Evolutionary conservation across 2,888 invertebrate genomes (phyloP).

Genomic region (Ametastegia equiseti): DNA sequence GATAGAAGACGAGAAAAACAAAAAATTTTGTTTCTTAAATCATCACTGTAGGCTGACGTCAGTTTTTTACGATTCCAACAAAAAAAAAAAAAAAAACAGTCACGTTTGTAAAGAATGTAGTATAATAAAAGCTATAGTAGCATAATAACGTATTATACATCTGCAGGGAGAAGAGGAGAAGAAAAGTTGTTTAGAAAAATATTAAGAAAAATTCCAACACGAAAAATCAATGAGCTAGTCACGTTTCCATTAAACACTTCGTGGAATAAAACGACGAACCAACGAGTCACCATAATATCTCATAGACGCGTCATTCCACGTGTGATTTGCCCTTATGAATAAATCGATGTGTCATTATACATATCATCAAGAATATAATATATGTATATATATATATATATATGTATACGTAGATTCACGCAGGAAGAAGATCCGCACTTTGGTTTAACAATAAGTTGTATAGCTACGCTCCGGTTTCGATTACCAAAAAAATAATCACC

Average conservation of each 20-base stretch:
- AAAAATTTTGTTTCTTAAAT: no score
- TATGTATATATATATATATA: neutral
- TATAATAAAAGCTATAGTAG: no score
- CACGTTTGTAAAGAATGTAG: neutral
- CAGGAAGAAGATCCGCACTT: no score
- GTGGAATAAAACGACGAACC: slow-evolving; percentile 12
- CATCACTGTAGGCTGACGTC: no score
- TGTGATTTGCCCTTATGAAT: neutral
- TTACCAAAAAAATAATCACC: no score
- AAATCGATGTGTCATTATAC: neutral
- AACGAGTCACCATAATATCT: neutral
- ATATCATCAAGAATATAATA: neutral
- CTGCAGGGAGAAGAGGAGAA: neutral
- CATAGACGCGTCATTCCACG: neutral
- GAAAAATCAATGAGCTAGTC: neutral
- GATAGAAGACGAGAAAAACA: no score
- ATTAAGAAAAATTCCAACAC: neutral
- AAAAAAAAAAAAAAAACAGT: neutral
- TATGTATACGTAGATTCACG: no score
- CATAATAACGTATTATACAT: no score
- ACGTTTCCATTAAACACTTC: neutral
- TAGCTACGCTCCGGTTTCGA: no score
- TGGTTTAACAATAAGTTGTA: no score
- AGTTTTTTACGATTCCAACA: neutral
- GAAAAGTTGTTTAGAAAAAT: neutral